These are phyloP conservation scores for Centropristis striata DNA, from an alignment of 2,113 vertebrate species.

Conservation along the genomic window DNA sequence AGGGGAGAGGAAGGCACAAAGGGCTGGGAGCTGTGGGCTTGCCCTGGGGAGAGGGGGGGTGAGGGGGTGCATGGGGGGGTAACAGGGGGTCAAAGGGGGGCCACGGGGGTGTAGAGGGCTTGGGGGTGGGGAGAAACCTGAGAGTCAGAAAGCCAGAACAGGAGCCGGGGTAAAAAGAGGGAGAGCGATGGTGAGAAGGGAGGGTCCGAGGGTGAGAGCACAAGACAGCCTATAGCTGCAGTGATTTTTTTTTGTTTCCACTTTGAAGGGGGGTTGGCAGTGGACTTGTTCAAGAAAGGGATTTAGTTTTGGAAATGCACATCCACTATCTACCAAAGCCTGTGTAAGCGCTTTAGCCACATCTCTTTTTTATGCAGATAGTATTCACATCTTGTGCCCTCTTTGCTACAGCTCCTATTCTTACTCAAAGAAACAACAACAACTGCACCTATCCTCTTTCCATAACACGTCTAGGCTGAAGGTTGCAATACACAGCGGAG, in stretches of 20 bases:
- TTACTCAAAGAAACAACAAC: background rate
- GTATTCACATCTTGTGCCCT: background rate
- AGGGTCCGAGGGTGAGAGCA: slow-evolving; percentile 53
- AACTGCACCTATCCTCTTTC: background rate
- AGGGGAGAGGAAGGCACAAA: slow-evolving; percentile 73
- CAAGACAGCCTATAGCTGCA: slow-evolving; percentile 47
- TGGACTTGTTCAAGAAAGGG: slow-evolving; percentile 68
- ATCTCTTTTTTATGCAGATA: background rate
- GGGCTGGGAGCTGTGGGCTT: slow-evolving; percentile 70
- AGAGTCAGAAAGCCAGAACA: slow-evolving; percentile 80
- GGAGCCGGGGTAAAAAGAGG: slow-evolving; percentile 43
- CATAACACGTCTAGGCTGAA: background rate
- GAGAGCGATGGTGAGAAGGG: slow-evolving; percentile 32
- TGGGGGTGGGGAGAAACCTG: slow-evolving; percentile 59
- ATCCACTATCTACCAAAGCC: slow-evolving; percentile 42
- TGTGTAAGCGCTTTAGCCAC: slow-evolving; percentile 38
- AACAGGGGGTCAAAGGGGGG: slow-evolving; percentile 75
- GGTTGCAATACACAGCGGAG: background rate
- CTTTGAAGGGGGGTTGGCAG: slow-evolving; percentile 20
- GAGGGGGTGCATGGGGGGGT: slow-evolving; percentile 55
- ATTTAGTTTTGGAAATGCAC: slow-evolving; percentile 58
- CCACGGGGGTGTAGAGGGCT: slow-evolving; percentile 25
- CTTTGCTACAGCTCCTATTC: background rate
- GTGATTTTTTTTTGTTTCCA: slow-evolving; percentile 18
- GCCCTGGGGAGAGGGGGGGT: slow-evolving; percentile 66